phyloP scores from a whole-genome alignment of 2,113 vertebrate genomes.

The Diadophis punctatus region DNA sequence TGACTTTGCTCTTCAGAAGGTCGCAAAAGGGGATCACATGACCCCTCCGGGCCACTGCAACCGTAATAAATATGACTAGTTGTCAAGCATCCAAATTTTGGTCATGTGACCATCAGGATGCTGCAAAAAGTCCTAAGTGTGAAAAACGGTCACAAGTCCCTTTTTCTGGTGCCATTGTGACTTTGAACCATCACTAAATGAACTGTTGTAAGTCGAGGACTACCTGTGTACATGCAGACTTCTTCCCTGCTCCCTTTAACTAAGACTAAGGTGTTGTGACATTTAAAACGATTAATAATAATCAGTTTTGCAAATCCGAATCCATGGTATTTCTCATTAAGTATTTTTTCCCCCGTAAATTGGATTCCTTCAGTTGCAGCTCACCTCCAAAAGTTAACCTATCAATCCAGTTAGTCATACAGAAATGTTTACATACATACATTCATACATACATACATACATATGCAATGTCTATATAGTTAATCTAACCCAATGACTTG shows the following conservation, averaged over 20 bases:
- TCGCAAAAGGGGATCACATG: neutral
- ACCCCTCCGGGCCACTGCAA: neutral
- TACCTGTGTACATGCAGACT: neutral
- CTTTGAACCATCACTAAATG: neutral
- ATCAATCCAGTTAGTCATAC: neutral
- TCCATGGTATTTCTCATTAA: conserved; percentile 50
- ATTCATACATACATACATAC: too few relatives aligned
- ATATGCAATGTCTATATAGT: neutral
- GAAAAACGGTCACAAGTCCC: neutral
- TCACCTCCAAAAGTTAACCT: conserved; percentile 29
- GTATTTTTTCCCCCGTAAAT: conserved; percentile 54
- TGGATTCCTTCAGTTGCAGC: conserved; percentile 63
- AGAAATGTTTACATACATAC: too few relatives aligned
- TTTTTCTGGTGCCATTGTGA: neutral
- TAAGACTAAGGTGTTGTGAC: neutral
- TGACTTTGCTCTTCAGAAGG: neutral
- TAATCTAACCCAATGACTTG: neutral
- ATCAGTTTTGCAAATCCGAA: conserved; percentile 27
- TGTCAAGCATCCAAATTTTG: neutral
- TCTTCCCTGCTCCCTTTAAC: neutral
- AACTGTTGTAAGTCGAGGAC: neutral
- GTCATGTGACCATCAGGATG: neutral
- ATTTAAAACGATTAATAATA: neutral
- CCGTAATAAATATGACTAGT: neutral
- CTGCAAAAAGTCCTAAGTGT: neutral